phyloP scores from a whole-genome alignment of 2,888 invertebrate species.

The Aproaerema taeniolella region DNA sequence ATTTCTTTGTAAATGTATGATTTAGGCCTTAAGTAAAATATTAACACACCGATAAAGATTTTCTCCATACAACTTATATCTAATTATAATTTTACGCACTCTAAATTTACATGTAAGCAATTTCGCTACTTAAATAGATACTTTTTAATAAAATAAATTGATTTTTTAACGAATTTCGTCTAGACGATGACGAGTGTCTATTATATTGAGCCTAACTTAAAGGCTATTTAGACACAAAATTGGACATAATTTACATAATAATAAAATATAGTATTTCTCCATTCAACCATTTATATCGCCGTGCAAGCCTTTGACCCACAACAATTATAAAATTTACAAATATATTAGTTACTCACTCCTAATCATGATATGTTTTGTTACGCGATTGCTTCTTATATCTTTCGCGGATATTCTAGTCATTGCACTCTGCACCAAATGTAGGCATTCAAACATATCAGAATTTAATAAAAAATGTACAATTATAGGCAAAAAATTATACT shows the following conservation, averaged over 20 bases:
- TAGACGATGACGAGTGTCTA: neutral
- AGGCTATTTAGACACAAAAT: too few species aligned
- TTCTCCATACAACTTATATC: too few species aligned
- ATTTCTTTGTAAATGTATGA: too few species aligned
- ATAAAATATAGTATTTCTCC: conserved; percentile 15
- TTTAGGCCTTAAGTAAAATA: too few species aligned
- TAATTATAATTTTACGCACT: too few species aligned
- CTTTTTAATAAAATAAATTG: conserved; percentile 2
- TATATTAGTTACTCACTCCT: conserved; percentile 53
- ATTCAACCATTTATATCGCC: conserved; percentile 17
- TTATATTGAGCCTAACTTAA: too few species aligned
- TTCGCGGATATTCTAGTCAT: neutral
- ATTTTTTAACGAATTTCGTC: neutral
- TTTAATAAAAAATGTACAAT: too few species aligned
- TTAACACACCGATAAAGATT: too few species aligned
- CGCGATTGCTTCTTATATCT: conserved; percentile 27
- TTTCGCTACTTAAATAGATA: conserved; percentile 1
- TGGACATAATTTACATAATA: conserved; percentile 1
- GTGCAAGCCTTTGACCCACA: conserved; percentile 30
- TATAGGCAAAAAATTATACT: too few species aligned
- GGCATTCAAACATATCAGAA: neutral
- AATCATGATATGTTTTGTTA: conserved; percentile 72
- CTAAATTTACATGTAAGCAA: neutral
- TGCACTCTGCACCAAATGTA: neutral
- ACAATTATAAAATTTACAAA: conserved; percentile 53